Evolutionary conservation across 30 jellyfish, hydroid and myxozoan genomes (phyloP).

Genomic region (Aurelia coerulea): DNA sequence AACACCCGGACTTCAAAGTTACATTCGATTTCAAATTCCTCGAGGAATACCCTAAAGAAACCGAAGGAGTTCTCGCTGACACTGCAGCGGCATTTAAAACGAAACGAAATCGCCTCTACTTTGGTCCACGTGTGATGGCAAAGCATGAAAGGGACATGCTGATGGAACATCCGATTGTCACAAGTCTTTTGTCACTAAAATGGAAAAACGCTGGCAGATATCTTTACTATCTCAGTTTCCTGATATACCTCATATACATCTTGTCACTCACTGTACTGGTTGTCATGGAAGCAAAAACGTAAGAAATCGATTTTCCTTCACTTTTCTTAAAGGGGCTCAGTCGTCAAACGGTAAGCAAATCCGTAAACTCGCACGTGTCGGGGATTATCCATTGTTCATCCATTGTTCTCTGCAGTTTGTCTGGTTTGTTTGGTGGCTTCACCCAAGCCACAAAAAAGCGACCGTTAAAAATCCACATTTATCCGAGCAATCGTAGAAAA

Average conservation of each 20-base stretch:
- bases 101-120: conserved; percentile 3
- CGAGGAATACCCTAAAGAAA: conserved; percentile 30
- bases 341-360: too few species aligned
- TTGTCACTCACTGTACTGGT: conserved; percentile 30
- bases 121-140: conserved; percentile 58
- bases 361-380: too few species aligned
- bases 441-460: too few species aligned
- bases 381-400: too few species aligned
- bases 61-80: conserved; percentile 5
- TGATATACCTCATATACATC: conserved; percentile 24
- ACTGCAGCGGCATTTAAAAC: background rate
- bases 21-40: conserved; percentile 50
- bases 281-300: conserved; percentile 26
- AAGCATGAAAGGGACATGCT: conserved; percentile 33
- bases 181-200: conserved; percentile 31
- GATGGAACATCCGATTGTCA: conserved; percentile 59
- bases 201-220: conserved; percentile 63
- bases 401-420: too few species aligned
- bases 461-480: too few species aligned
- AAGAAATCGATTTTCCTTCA: background rate
- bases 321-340: background rate
- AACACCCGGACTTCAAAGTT: conserved; percentile 46
- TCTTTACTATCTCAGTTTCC: conserved; percentile 53
- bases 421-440: too few species aligned
- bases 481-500: too few species aligned